phyloP scores from a whole-genome alignment of 2,888 invertebrate species.

The Theodoxus fluviatilis region DNA sequence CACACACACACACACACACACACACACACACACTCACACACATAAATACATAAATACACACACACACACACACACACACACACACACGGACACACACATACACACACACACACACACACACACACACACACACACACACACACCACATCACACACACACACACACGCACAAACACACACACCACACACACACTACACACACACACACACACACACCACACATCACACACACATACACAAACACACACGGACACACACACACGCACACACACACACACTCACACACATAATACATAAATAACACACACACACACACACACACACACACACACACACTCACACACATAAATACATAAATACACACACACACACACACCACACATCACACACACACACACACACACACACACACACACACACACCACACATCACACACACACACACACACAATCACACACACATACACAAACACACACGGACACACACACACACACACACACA shows the following conservation, averaged over 20 bases:
- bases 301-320: not conserved
- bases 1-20: no score
- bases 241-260: not conserved
- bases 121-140: not conserved
- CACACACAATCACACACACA: slow-evolving; percentile 7
- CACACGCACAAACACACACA: no score
- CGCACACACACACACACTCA: not conserved
- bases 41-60: no score
- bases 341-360: not conserved
- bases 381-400: slow-evolving; percentile 15
- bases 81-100: no score
- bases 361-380: not conserved
- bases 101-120: no score
- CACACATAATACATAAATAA: not conserved
- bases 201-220: no score
- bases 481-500: slow-evolving; percentile 18
- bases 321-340: not conserved
- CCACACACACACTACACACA: no score
- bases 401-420: not conserved
- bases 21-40: no score
- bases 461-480: slow-evolving; percentile 21
- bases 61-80: no score
- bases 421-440: not conserved
- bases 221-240: no score
- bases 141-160: not conserved